phyloP scores from a whole-genome alignment of 2,113 vertebrate genomes.

The Gadus macrocephalus region DNA sequence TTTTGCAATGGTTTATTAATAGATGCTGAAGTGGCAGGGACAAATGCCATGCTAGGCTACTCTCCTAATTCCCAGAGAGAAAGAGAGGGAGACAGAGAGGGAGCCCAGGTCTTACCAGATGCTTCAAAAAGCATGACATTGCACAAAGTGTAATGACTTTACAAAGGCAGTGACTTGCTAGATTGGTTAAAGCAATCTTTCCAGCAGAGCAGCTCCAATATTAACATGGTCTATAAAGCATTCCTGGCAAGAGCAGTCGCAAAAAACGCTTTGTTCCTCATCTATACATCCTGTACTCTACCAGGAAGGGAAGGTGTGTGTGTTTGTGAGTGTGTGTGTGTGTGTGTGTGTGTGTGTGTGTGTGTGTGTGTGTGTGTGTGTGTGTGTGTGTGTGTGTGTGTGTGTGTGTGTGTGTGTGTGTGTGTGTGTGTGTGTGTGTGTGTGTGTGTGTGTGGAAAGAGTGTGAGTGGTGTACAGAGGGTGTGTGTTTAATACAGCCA shows the following conservation, averaged over 20 bases:
- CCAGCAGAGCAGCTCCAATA: conserved; percentile 51
- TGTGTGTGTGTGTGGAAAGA: not conserved
- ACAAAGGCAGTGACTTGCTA: conserved; percentile 53
- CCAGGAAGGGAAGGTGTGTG: conserved; percentile 52
- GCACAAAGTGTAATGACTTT: conserved; percentile 68
- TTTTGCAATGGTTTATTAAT: conserved; percentile 57
- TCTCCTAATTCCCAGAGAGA: conserved; percentile 30
- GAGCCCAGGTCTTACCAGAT: conserved; percentile 6
- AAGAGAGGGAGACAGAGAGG: not conserved
- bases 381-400: conserved; percentile 1
- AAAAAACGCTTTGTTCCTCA: conserved; percentile 55
- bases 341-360: conserved; percentile 2
- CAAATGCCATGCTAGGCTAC: conserved; percentile 41
- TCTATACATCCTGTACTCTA: conserved; percentile 62
- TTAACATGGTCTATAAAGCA: conserved; percentile 63
- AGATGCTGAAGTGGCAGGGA: conserved; percentile 41
- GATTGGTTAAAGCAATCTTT: conserved; percentile 62
- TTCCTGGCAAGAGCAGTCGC: conserved; percentile 53
- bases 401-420: not conserved
- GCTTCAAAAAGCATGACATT: conserved; percentile 62
- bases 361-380: conserved; percentile 20
- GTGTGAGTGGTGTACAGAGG: too few species aligned
- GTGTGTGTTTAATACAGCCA: conserved; percentile 15
- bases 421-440: not conserved
- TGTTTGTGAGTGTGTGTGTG: conserved; percentile 26